A percentile compares a stretch with the other conserved stretches of the same genome.
Evolutionary conservation across 2,888 invertebrate genomes (phyloP).

Genomic region (Aleiodes testaceus): DNA sequence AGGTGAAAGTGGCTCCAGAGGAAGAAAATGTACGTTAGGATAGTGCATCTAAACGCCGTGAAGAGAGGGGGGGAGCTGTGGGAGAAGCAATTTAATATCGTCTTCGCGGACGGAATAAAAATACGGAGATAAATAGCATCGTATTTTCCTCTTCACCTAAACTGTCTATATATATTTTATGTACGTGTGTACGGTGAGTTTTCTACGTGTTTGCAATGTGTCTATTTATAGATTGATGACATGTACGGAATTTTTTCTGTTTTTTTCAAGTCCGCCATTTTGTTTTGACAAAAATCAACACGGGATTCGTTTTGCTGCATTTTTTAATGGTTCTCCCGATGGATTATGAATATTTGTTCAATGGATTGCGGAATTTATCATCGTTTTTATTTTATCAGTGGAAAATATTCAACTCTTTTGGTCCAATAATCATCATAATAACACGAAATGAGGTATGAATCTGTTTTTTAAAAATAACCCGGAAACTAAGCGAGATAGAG

Average conservation of each 20-base stretch:
- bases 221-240: neutral
- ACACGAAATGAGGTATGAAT: too few relatives aligned
- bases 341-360: too few relatives aligned
- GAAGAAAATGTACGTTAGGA: conserved; percentile 7
- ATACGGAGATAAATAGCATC: conserved; percentile 65
- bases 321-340: too few relatives aligned
- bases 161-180: conserved; percentile 19
- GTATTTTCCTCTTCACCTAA: conserved; percentile 49
- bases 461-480: too few relatives aligned
- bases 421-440: too few relatives aligned
- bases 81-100: conserved; percentile 68
- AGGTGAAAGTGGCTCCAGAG: conserved; percentile 27
- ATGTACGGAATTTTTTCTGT: neutral
- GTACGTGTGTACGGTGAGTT: neutral
- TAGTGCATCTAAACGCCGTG: conserved; percentile 30
- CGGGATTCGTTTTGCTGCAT: too few relatives aligned
- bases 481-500: too few relatives aligned
- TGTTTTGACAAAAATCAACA: too few relatives aligned
- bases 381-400: too few relatives aligned
- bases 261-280: neutral
- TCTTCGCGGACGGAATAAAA: conserved; percentile 66
- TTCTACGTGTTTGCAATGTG: neutral
- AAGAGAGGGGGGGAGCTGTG: conserved; percentile 46
- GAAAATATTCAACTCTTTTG: too few relatives aligned
- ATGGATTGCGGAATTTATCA: too few relatives aligned